Evolutionary conservation across 2,888 invertebrate genomes (phyloP), one percentile per base, ranked within the genome.

Genomic region (Ophioninae sp.): DNA sequence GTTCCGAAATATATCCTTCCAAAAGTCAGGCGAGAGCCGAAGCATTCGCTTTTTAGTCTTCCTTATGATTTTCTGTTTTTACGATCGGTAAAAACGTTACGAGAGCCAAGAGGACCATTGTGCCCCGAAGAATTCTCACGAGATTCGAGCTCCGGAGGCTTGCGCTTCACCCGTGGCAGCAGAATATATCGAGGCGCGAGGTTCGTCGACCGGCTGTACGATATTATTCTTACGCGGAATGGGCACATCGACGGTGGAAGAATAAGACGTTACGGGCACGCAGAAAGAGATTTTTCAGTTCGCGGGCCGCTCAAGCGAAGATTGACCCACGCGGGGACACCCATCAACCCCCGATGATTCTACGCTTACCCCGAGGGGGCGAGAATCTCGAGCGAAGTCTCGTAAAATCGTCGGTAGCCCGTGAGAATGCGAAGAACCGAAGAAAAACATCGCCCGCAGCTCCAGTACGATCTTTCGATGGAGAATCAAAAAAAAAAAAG

Each of bases 71-170:
- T 68, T 71, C 71, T 39, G 37, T 69, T 78, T 83, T 84, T 81
- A 84, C 83, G 83, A 84, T 84, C 83, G 75, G 83, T 81, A 81
- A 84, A 81, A 78, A 81, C 81, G 72, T 84, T 81, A 84, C 75
- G 63, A 64, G 68, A 30, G 67, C 37, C 65, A 71, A 41, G 51
- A 63, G 68, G 68, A 51, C 74, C 75, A 84, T 81, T 84, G 83
- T 80, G 78, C 78, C 9, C 17, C 9, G 63, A 37, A 63, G 67
- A 81, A 58, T 84, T 84, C 83, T 81, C 83, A 84, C 81, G 83
- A 74, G 72, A 67, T 56, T 20, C 56, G 56, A 72, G 56, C 67
- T 37, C n/a, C n/a, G 9, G 39, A 20, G 37, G 37, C n/a, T 30
- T 51, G 10, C 17, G 17, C 51, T 39, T 58, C 30, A 20, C 37